Percentiles rank a stretch among this genome's conserved stretches.
Evolutionary conservation across 2,113 vertebrate genomes (phyloP).

Genomic region (Grallaria varia): DNA sequence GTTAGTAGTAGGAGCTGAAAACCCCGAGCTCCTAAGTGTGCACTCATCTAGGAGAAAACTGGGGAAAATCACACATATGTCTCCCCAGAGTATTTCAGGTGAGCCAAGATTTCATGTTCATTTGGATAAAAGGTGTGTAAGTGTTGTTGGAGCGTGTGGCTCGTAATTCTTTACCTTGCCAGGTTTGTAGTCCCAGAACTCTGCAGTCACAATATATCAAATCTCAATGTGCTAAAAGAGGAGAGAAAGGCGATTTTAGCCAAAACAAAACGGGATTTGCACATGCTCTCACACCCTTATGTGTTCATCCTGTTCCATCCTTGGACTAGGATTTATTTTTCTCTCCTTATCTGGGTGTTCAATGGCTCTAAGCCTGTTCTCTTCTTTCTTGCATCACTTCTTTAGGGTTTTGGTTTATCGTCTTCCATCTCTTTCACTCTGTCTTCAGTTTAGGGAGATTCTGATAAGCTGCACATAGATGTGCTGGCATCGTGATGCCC

Average conservation of each 20-base stretch:
- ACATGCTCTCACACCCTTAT: rapidly evolving
- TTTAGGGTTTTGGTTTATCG: not conserved
- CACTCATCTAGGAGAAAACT: not conserved
- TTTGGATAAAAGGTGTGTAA: not conserved
- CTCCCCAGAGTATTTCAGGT: not conserved
- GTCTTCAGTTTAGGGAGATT: not conserved
- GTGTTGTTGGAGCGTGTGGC: not conserved
- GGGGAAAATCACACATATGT: not conserved
- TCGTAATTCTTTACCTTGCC: not conserved
- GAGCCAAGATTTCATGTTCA: not conserved
- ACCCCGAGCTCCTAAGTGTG: not conserved
- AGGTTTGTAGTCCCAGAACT: not conserved
- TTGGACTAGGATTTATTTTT: not conserved
- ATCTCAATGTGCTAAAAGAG: not conserved
- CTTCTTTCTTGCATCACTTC: not conserved
- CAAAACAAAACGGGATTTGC: not conserved
- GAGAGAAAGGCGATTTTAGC: not conserved
- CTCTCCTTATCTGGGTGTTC: not conserved
- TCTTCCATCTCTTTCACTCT: not conserved
- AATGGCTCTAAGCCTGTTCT: not conserved
- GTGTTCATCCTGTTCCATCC: not conserved
- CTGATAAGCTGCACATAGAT: not conserved
- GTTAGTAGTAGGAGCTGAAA: not conserved
- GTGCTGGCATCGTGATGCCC: not conserved
- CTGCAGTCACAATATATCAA: not conserved